Percentiles rank a stretch among this genome's conserved stretches.
Evolutionary conservation across 35 echinoderm and acorn worm species (phyloP).

Genomic region (Ophiothrix spiculata): DNA sequence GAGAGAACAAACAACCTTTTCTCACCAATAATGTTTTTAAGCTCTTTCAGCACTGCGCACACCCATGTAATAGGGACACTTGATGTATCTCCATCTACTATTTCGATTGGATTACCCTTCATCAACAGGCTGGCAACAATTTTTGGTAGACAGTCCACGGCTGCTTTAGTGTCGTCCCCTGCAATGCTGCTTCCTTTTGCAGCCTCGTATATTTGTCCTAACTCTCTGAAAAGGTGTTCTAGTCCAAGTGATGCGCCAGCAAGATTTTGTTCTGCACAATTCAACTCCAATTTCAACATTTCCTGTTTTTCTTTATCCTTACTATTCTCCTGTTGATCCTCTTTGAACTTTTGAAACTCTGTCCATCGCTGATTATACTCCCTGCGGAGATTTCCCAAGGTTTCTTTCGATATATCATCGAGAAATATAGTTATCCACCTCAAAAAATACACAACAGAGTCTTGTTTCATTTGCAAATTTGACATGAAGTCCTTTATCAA

Average conservation of each 20-base stretch:
- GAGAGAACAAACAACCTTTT: neutral
- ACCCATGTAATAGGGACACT: neutral
- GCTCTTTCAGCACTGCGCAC: neutral
- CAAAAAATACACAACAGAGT: slow-evolving; percentile 5
- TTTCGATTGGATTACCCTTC: neutral
- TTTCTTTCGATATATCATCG: neutral
- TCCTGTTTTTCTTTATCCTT: too few relatives aligned
- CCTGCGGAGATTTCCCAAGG: neutral
- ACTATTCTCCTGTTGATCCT: neutral
- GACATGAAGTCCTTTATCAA: slow-evolving; percentile 6
- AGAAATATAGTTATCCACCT: slow-evolving; percentile 5
- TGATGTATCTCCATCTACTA: neutral
- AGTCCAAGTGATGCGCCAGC: neutral
- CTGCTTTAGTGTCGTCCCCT: slow-evolving; percentile 9
- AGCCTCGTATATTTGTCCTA: slow-evolving; percentile 22
- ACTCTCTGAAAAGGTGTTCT: slow-evolving; percentile 28
- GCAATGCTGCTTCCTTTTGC: neutral
- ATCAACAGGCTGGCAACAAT: neutral
- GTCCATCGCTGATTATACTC: slow-evolving; percentile 6
- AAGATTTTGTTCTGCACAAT: neutral
- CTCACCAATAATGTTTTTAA: neutral
- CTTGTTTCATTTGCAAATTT: neutral
- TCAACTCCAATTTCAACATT: neutral
- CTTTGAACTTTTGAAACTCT: slow-evolving; percentile 1
- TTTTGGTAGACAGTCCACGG: neutral